phyloP scores from a whole-genome alignment of 2,113 vertebrate genomes.

The Ptyas mucosa region DNA sequence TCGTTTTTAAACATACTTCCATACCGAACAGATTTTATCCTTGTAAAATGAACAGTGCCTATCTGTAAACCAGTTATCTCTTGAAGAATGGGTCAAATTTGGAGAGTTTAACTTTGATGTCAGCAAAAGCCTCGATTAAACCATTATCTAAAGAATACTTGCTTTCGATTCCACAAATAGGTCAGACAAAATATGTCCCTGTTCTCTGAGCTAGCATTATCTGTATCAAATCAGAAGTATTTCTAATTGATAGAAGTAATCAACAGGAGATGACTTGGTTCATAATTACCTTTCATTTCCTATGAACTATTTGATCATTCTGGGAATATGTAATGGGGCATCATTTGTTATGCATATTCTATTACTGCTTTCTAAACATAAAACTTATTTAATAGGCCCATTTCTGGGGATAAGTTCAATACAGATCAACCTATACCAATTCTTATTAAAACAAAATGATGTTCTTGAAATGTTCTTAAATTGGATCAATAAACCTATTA shows the following conservation, averaged over 20 bases:
- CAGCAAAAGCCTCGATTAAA: not conserved
- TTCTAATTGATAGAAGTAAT: not conserved
- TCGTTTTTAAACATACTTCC: not conserved
- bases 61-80: not conserved
- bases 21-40: not conserved
- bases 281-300: constrained; percentile 5
- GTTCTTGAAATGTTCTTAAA: not conserved
- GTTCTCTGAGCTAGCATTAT: not conserved
- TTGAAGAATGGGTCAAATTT: not conserved
- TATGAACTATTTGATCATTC: not conserved
- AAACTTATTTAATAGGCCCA: not conserved
- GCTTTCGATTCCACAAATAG: not conserved
- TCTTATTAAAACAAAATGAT: not conserved
- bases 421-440: not conserved
- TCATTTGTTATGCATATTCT: not conserved
- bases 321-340: not conserved
- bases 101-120: not conserved
- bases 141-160: not conserved
- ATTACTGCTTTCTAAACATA: not conserved
- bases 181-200: not conserved
- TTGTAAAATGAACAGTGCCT: not conserved
- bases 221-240: not conserved
- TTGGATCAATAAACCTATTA: not conserved
- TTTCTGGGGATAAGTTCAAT: not conserved
- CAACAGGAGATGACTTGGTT: constrained; percentile 1